A percentile compares a stretch with the other conserved stretches of the same genome.
Evolutionary conservation across 2,888 invertebrate genomes (phyloP).

Genomic region (Tetranychus piercei): DNA sequence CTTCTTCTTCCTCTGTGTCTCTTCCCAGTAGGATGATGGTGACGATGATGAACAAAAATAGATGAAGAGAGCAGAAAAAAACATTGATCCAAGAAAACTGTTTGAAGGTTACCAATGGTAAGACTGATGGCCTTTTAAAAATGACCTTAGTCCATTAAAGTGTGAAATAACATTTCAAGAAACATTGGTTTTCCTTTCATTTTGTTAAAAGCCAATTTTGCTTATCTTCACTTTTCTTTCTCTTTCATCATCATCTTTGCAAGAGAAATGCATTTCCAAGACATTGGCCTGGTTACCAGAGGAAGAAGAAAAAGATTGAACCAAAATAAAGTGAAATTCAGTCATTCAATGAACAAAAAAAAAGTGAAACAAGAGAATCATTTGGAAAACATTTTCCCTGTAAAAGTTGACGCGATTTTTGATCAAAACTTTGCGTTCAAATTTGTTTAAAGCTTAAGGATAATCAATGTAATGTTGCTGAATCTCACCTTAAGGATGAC

Average conservation of each 20-base stretch:
- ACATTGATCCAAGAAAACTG: neutral
- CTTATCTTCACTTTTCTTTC: neutral
- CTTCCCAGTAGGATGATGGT: neutral
- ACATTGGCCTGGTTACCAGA: neutral
- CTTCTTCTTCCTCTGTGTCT: too few species aligned
- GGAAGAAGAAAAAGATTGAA: neutral
- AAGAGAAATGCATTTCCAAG: neutral
- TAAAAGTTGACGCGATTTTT: too few species aligned
- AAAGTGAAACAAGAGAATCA: neutral
- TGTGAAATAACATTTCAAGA: neutral
- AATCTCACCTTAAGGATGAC: too few species aligned
- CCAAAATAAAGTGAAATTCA: neutral
- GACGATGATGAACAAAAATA: neutral
- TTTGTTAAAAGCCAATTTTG: neutral
- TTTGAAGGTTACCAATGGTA: neutral
- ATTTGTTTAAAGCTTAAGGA: too few species aligned
- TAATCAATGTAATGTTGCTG: too few species aligned
- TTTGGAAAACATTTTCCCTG: neutral
- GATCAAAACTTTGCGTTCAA: too few species aligned
- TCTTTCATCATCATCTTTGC: neutral
- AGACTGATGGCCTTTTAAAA: neutral
- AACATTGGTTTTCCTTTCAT: neutral
- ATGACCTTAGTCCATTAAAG: neutral
- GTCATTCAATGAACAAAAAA: neutral
- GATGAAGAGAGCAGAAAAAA: neutral